phyloP scores from a whole-genome alignment of 64 coral and sea anemone genomes.

The Dendronephthya gigantea region DNA sequence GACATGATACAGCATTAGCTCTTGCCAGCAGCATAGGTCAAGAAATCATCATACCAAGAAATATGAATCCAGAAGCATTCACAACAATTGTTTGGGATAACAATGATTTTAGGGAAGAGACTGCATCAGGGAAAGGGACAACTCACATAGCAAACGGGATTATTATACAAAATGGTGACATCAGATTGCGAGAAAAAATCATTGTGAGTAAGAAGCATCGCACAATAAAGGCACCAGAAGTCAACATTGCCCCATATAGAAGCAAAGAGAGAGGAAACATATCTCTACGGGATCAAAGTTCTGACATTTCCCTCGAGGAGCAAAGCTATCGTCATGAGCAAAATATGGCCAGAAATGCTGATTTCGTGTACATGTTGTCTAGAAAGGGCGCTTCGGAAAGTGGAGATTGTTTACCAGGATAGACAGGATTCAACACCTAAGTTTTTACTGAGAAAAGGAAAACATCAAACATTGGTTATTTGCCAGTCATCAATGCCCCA shows the following conservation, averaged over 20 bases:
- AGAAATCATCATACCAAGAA: constrained; percentile 19
- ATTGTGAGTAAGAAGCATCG: constrained; percentile 3
- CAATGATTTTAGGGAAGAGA: not conserved
- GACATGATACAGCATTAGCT: constrained; percentile 19
- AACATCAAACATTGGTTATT: not conserved
- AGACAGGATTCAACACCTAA: not conserved
- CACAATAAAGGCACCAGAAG: not conserved
- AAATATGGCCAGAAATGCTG: not conserved
- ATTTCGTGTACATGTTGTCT: not conserved
- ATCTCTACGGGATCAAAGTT: not conserved
- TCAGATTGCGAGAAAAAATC: constrained; percentile 3
- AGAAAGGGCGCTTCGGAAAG: not conserved
- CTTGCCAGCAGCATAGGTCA: constrained; percentile 5
- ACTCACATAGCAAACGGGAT: constrained; percentile 1
- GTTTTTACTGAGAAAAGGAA: not conserved
- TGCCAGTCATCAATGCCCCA: constrained; percentile 1
- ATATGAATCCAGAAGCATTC: constrained; percentile 5
- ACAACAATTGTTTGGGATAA: constrained; percentile 22
- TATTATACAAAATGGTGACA: not conserved
- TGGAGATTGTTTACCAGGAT: not conserved
- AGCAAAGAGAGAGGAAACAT: not conserved
- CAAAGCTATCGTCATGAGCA: not conserved
- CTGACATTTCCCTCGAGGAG: not conserved
- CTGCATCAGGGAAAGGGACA: not conserved
- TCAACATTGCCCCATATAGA: not conserved